A percentile compares a stretch with the other conserved stretches of the same genome.
Conservation (phyloP, 2,888 invertebrate species). For the Aphodius granarius region DNA sequence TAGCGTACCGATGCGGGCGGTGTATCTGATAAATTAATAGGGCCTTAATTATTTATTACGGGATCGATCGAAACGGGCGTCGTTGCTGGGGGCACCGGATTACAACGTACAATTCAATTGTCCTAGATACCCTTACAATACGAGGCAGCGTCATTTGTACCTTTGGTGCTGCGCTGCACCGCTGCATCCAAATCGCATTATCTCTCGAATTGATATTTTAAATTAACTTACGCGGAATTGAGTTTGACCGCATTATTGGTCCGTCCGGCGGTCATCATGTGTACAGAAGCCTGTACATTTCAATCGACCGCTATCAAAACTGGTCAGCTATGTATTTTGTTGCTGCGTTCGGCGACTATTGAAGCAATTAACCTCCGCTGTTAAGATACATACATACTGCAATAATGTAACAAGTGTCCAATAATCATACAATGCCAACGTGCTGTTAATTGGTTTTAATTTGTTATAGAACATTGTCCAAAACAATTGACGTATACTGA, state of each 20-base stretch:
- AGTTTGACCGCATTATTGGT: neutral
- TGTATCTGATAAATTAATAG: constrained; percentile 12
- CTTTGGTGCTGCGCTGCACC: neutral
- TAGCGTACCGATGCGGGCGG: neutral
- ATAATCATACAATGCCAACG: too few relatives aligned
- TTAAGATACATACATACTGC: neutral
- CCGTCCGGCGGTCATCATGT: neutral
- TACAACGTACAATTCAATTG: constrained; percentile 19
- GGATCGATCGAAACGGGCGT: constrained; percentile 3
- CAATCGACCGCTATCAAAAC: neutral
- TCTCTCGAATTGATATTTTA: constrained; percentile 6
- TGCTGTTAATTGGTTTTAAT: too few relatives aligned
- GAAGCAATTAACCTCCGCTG: neutral
- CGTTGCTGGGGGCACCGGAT: constrained; percentile 16
- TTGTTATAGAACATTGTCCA: too few relatives aligned
- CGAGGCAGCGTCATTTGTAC: neutral
- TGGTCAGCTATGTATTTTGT: neutral
- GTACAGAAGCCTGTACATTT: neutral
- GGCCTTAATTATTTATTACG: constrained; percentile 6
- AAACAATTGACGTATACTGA: too few relatives aligned
- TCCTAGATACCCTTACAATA: constrained; percentile 12
- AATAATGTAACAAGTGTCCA: too few relatives aligned
- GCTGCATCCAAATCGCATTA: constrained; percentile 5
- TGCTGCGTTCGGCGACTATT: neutral
- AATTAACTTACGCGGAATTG: neutral